Evolutionary conservation across 2,113 vertebrate species (phyloP), one percentile per base, ranked within the genome.

Genomic region (Gyps fulvus): DNA sequence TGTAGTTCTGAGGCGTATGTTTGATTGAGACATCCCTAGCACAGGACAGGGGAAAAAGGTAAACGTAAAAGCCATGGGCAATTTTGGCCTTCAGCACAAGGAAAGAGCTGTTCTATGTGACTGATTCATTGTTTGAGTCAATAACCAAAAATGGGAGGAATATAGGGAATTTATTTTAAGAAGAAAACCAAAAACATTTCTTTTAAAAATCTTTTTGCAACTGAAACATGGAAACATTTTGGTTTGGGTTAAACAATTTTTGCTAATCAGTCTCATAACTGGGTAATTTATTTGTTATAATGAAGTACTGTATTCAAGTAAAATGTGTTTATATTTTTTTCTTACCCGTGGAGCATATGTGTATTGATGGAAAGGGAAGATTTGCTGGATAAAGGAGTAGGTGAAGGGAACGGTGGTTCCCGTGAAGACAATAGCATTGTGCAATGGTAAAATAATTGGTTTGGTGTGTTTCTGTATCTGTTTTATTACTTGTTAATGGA

Each of bases 401-500:
- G 9, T 79, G 18, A 89, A 58, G 34, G 31, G 40, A 73, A 22
- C 66, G 21, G 18, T 74, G 32, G 29, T 69, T 77, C 27, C 52
- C 67, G 31, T 52, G 32, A 78, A 72, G 49, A 45, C 17, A 40
- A 40, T 36, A 63, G 25, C 11, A 61, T 43, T 84, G 31, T 55
- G 38, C 31, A 83, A 50, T 49, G 67, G n/a, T 29, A 55, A 71
- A 84, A 65, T 77, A 69, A 34, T 77, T 55, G 18, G 32, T 52
- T 86, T 83, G 45, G 16, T 90, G 50, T 61, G 11, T 77, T 95
- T 92, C n/a, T 77, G 4, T 50, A 43, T 59, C 66, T 70, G 19
- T 78, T 96, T 81, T 90, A 74, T 87, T 85, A 71, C 34, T n/a
- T 74, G 17, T 40, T 84, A 69, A 61, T 84, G 36, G 54, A 45